Percentiles rank a stretch among this genome's conserved stretches.
Evolutionary conservation across 2,797 vertebrate genomes (phyloP).

Genomic region (Loris lydekkerianus): DNA sequence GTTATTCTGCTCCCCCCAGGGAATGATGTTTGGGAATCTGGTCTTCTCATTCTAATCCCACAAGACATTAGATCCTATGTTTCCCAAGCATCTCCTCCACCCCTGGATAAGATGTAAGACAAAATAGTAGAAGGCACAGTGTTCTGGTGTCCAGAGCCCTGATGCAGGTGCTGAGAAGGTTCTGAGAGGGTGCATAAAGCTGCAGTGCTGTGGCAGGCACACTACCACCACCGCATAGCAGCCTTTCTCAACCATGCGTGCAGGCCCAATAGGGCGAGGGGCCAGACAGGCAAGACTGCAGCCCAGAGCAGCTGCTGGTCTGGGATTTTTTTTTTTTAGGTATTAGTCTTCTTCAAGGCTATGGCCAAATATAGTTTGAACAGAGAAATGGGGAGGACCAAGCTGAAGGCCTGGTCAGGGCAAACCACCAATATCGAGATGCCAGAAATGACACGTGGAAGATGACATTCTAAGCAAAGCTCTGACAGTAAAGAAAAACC

Average conservation of each 20-base stretch:
- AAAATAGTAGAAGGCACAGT: neutral
- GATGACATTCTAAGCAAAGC: neutral
- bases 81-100: neutral
- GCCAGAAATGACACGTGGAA: neutral
- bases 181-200: neutral
- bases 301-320: neutral
- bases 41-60: constrained; percentile 16
- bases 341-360: neutral
- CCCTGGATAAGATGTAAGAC: neutral
- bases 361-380: constrained; percentile 3
- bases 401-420: neutral
- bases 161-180: neutral
- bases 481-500: neutral
- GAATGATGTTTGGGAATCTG: neutral
- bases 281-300: neutral
- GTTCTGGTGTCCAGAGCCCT: neutral
- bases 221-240: too few species aligned
- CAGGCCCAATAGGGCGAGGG: neutral
- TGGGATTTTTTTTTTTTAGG: neutral
- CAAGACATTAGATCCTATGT: neutral
- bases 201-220: too few species aligned
- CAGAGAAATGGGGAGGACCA: neutral
- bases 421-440: neutral
- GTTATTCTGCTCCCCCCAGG: neutral
- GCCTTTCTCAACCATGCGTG: neutral